These are phyloP conservation scores for Mesorhabditis spiculigera DNA, from an alignment of 2,888 invertebrate genomes.

Conservation along the genomic window DNA sequence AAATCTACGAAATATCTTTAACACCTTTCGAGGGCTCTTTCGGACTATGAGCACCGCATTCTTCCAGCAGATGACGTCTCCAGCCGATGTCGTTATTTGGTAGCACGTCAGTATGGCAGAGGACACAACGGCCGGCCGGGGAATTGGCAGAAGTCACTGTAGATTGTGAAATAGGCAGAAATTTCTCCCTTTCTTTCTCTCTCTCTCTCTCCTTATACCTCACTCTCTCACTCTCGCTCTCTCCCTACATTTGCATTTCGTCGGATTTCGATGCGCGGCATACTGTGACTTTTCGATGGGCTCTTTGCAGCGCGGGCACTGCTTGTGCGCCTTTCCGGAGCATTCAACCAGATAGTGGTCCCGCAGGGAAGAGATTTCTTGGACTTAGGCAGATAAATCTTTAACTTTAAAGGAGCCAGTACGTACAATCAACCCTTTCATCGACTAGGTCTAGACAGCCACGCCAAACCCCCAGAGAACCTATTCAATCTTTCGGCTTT, in stretches of 20 bases:
- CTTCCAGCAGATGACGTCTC: neutral
- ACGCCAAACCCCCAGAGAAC: too few relatives aligned
- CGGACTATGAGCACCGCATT: neutral
- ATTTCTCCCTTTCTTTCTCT: too few relatives aligned
- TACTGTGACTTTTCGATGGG: neutral
- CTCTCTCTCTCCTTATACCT: too few relatives aligned
- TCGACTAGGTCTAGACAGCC: too few relatives aligned
- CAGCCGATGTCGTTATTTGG: conserved; percentile 4
- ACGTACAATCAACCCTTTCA: too few relatives aligned
- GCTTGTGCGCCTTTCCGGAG: neutral
- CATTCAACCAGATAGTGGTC: neutral
- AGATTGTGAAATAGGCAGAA: neutral
- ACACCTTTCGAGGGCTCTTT: too few relatives aligned
- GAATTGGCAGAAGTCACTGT: neutral
- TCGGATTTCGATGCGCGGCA: neutral
- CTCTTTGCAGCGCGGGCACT: neutral
- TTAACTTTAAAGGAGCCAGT: neutral
- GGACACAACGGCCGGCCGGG: neutral
- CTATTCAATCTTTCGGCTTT: too few relatives aligned
- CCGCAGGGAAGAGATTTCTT: neutral
- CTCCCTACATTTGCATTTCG: neutral
- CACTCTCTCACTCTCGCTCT: too few relatives aligned
- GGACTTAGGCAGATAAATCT: neutral
- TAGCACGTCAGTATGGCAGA: neutral
- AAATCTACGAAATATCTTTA: too few relatives aligned